Percentiles rank a stretch among this genome's conserved stretches.
Conservation (phyloP, 1,140 invertebrate species). For the Bombus confusus region DNA sequence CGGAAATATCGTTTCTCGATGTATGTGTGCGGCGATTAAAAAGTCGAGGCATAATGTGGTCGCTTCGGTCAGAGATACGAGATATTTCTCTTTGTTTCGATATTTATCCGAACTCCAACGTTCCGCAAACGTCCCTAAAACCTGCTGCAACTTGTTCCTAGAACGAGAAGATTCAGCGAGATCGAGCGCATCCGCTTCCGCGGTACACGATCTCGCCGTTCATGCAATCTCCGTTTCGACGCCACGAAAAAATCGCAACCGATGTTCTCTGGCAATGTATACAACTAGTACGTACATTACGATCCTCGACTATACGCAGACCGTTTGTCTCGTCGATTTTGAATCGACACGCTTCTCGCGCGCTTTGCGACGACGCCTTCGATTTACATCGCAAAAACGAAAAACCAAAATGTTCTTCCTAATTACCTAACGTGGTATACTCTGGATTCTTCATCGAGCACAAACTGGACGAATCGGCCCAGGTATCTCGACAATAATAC, state of each 20-base stretch:
- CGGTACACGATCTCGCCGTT: not conserved
- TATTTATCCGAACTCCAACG: not conserved
- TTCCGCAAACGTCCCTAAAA: not conserved
- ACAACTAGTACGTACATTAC: not conserved
- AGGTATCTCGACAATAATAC: not conserved
- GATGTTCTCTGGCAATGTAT: not conserved
- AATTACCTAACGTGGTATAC: not conserved
- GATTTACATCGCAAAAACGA: not conserved
- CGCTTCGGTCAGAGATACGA: not conserved
- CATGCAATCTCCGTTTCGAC: not conserved
- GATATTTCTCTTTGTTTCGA: not conserved
- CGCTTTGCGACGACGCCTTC: not conserved
- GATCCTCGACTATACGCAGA: not conserved
- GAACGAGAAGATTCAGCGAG: not conserved
- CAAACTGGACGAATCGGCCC: not conserved
- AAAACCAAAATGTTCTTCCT: not conserved
- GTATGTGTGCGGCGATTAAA: not conserved
- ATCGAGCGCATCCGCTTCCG: not conserved
- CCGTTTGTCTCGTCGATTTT: not conserved
- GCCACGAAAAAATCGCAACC: not conserved
- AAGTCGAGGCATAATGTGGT: constrained; percentile 7
- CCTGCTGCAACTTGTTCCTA: not conserved
- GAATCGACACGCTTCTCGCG: not conserved
- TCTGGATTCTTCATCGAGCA: not conserved
- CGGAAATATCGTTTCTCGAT: no score